These are phyloP conservation scores for Taurulus bubalis DNA, from an alignment of 2,113 vertebrate species.

Conservation along the genomic window DNA sequence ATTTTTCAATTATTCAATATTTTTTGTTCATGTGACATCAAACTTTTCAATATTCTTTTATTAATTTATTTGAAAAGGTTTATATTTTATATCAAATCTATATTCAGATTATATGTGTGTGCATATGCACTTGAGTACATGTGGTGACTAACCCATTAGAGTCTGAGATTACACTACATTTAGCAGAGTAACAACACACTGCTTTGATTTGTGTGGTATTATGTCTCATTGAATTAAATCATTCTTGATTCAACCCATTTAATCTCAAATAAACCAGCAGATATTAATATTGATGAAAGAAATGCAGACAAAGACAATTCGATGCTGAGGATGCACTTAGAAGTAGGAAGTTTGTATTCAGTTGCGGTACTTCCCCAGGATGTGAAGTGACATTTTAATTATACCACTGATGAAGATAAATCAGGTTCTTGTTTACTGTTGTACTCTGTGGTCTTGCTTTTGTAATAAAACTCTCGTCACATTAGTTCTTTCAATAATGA, in stretches of 20 bases:
- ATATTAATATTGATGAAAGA: constrained; percentile 56
- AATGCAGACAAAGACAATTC: constrained; percentile 45
- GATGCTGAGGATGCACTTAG: constrained; percentile 30
- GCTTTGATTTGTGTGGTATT: constrained; percentile 34
- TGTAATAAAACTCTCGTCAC: constrained; percentile 49
- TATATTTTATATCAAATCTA: not conserved
- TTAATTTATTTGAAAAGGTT: not conserved
- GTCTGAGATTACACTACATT: constrained; percentile 10
- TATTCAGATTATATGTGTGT: not conserved
- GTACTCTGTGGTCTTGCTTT: constrained; percentile 61
- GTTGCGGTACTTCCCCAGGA: constrained; percentile 33
- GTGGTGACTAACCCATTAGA: not conserved
- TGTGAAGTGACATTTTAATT: constrained; percentile 71
- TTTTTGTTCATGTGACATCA: not conserved
- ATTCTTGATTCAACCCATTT: constrained; percentile 51
- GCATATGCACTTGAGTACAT: not conserved
- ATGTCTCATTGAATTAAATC: constrained; percentile 44
- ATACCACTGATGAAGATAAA: constrained; percentile 65
- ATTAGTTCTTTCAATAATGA: constrained; percentile 51
- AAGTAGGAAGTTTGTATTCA: constrained; percentile 58
- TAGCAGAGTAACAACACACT: constrained; percentile 12
- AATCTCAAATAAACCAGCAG: constrained; percentile 49
- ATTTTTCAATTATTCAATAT: not conserved
- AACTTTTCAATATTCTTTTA: not conserved
- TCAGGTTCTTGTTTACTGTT: constrained; percentile 59